A percentile compares a stretch with the other conserved stretches of the same genome.
Evolutionary conservation across 2,113 vertebrate genomes (phyloP).

Genomic region (Trematomus loennbergii): DNA sequence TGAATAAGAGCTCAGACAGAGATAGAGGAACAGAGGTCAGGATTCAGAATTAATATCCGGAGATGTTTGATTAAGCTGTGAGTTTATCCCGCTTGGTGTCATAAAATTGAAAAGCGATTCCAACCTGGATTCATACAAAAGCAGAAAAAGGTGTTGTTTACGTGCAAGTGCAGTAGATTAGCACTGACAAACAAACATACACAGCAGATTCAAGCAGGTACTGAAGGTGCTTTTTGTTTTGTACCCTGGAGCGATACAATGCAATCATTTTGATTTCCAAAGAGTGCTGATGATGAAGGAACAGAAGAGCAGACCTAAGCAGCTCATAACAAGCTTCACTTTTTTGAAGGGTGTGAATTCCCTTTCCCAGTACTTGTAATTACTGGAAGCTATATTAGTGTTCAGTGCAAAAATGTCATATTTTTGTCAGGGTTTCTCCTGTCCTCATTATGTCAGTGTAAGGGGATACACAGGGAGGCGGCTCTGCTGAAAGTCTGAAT

Average conservation of each 20-base stretch:
- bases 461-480: background rate
- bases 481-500: constrained; percentile 11
- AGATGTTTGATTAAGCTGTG: constrained; percentile 47
- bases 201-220: background rate
- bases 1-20: constrained; percentile 52
- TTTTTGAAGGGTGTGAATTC: constrained; percentile 18
- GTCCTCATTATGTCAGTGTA: constrained; percentile 43
- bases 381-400: constrained; percentile 21
- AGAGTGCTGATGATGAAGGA: constrained; percentile 51
- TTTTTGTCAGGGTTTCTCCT: background rate
- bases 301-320: constrained; percentile 32
- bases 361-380: constrained; percentile 20
- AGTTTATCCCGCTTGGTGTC: constrained; percentile 19
- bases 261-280: constrained; percentile 28
- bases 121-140: background rate
- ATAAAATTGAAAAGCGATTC: constrained; percentile 22
- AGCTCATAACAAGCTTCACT: constrained; percentile 21
- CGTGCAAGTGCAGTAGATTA: background rate
- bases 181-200: background rate
- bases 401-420: background rate
- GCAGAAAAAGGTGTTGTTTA: background rate
- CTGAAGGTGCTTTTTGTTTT: constrained; percentile 17
- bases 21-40: background rate
- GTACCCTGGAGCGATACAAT: constrained; percentile 19
- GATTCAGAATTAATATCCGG: constrained; percentile 45